Conservation (phyloP, 2,113 vertebrate genomes). For the Ameiurus melas region DNA sequence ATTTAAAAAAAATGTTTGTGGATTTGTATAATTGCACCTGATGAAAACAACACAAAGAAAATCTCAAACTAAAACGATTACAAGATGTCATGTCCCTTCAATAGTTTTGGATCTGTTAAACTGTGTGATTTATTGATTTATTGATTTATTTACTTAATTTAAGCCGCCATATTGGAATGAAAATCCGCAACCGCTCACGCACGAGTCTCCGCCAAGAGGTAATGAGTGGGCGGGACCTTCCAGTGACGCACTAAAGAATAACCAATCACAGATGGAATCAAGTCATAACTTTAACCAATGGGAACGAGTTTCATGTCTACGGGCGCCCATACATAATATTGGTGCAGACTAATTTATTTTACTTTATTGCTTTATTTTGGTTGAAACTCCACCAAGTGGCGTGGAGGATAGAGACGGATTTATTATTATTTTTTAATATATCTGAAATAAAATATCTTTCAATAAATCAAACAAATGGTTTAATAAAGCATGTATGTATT, state of each 20-base stretch:
- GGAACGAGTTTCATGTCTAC: not conserved
- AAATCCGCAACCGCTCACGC: conserved; percentile 10
- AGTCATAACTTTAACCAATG: not conserved
- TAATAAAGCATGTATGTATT: not conserved
- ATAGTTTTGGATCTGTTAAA: not conserved
- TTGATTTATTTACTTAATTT: not conserved
- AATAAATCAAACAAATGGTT: not conserved
- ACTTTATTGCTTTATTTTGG: not conserved
- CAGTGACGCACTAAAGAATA: not conserved
- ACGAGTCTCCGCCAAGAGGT: not conserved
- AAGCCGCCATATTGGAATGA: conserved; percentile 59
- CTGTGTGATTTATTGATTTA: not conserved
- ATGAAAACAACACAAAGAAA: not conserved
- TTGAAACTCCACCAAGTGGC: not conserved
- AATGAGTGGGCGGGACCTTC: not conserved
- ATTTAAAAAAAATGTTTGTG: not conserved
- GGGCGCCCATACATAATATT: not conserved
- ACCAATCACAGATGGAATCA: not conserved
- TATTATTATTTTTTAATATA: not conserved
- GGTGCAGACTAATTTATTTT: too few species aligned
- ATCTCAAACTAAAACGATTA: not conserved
- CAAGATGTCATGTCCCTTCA: not conserved
- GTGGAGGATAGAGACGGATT: not conserved
- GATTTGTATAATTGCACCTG: not conserved
- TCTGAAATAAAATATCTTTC: not conserved